Conservation (phyloP, 1,140 invertebrate species). For the Octopus bimaculoides region DNA sequence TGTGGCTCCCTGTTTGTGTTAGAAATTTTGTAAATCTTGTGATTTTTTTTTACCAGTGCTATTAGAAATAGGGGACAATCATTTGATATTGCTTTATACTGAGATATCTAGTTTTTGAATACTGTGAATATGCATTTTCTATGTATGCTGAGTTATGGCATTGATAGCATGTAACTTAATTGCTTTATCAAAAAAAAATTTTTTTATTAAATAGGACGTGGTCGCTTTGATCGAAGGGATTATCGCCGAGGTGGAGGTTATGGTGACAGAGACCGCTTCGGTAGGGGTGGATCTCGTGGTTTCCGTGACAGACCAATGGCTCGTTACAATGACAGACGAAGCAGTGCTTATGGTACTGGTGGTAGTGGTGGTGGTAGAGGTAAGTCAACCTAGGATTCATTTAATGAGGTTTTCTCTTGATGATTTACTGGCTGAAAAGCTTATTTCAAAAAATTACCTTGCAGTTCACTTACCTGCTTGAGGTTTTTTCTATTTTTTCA, state of each 20-base stretch:
- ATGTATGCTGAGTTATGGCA: conserved; percentile 18
- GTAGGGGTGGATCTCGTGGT: conserved; percentile 21
- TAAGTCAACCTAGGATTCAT: background rate
- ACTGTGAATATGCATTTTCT: conserved; percentile 15
- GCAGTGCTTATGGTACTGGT: conserved; percentile 16
- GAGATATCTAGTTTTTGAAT: conserved; percentile 23
- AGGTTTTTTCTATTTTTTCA: background rate
- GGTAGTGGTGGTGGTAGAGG: conserved; percentile 17
- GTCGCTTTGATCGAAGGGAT: conserved; percentile 16
- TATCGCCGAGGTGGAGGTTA: conserved; percentile 28
- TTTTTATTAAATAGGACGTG: conserved; percentile 11
- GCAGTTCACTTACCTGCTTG: no score
- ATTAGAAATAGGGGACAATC: no score
- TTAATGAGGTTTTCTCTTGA: no score
- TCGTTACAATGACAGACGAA: conserved; percentile 23
- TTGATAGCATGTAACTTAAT: background rate
- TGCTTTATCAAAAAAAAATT: background rate
- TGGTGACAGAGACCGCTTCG: conserved; percentile 23
- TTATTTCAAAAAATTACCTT: no score
- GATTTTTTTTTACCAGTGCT: no score
- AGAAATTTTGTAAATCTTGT: no score
- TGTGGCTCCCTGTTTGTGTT: no score
- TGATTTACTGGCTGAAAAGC: no score
- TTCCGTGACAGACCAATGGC: background rate
- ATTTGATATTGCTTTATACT: background rate